These are phyloP conservation scores for Plemyria rubiginata DNA, from an alignment of 2,888 invertebrate species.

Conservation along the genomic window DNA sequence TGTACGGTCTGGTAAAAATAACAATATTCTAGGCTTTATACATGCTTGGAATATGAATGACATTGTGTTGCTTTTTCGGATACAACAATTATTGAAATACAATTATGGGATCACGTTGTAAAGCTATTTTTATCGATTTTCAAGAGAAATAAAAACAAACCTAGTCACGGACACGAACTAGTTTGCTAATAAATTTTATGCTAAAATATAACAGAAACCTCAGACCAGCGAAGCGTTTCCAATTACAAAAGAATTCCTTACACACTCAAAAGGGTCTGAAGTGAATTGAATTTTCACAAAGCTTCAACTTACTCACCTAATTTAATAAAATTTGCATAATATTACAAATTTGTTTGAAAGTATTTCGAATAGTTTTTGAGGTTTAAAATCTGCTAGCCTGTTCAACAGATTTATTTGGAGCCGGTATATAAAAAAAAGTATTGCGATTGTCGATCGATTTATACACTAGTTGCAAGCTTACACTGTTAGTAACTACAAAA, in stretches of 20 bases:
- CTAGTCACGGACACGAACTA: neutral
- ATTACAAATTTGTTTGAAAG: neutral
- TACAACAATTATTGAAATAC: too few species aligned
- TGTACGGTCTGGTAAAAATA: conserved; percentile 14
- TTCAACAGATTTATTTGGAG: too few species aligned
- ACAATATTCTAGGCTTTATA: conserved; percentile 1
- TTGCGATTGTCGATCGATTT: too few species aligned
- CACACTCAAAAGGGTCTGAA: conserved; percentile 22
- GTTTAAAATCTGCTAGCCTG: too few species aligned
- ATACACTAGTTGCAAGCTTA: too few species aligned
- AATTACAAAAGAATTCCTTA: conserved; percentile 29
- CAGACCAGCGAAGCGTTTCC: conserved; percentile 21
- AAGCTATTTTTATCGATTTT: too few species aligned
- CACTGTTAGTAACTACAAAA: too few species aligned
- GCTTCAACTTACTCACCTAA: conserved; percentile 9
- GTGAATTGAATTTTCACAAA: conserved; percentile 27
- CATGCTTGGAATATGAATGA: conserved; percentile 4
- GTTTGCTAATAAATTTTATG: conserved; percentile 18
- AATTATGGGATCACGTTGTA: too few species aligned
- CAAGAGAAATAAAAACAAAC: neutral
- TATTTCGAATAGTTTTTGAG: too few species aligned
- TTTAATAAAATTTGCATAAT: conserved; percentile 4
- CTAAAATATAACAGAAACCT: conserved; percentile 20
- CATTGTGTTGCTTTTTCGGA: neutral
- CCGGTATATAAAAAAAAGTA: too few species aligned